Evolutionary conservation across 2,113 vertebrate genomes (phyloP).

Genomic region (Rhinopomastus cyanomelas): DNA sequence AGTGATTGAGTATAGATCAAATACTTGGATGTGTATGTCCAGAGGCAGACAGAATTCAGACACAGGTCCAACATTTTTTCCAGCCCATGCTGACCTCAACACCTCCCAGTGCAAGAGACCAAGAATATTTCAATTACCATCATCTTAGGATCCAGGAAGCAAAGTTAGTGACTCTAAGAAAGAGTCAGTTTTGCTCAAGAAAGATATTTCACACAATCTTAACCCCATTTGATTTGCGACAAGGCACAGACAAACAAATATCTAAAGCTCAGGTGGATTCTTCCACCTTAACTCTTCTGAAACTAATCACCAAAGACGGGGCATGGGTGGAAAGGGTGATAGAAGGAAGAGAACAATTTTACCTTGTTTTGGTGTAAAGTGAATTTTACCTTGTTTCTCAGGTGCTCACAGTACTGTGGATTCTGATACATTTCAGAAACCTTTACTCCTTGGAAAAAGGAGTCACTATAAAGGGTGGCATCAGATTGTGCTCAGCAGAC

Average conservation of each 20-base stretch:
- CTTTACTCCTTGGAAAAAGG: neutral
- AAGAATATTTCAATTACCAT: neutral
- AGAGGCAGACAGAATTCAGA: neutral
- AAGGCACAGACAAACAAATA: neutral
- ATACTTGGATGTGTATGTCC: neutral
- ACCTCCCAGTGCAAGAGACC: neutral
- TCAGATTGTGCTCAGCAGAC: conserved; percentile 20
- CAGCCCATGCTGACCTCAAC: neutral
- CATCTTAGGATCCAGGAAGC: neutral
- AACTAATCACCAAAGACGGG: neutral
- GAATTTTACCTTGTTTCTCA: neutral
- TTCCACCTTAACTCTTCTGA: neutral
- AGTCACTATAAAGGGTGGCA: neutral
- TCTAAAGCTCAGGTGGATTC: neutral
- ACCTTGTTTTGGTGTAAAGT: neutral
- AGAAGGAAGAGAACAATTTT: neutral
- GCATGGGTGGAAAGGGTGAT: neutral
- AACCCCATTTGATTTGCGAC: neutral
- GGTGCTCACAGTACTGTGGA: neutral
- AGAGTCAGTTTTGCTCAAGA: neutral
- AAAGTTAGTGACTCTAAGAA: neutral
- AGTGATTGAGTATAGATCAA: neutral
- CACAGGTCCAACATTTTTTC: neutral
- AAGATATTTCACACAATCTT: neutral
- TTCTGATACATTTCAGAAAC: neutral